These are phyloP conservation scores for Turnix velox DNA, from an alignment of 2,113 vertebrate species.

Conservation along the genomic window DNA sequence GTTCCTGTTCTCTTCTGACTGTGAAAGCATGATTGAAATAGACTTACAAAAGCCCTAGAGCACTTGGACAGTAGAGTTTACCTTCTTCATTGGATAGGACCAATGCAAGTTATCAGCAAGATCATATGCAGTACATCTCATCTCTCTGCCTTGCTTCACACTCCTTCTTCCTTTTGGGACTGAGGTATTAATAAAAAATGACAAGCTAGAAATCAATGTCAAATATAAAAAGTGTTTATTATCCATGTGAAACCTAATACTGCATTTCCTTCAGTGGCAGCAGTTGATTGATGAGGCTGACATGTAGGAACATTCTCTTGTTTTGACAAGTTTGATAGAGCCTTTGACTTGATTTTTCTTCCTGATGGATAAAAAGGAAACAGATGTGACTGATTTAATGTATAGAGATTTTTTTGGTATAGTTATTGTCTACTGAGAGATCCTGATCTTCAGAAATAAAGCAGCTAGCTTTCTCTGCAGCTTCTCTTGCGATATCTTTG, in stretches of 20 bases:
- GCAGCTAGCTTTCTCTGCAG: neutral
- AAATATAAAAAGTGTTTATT: conserved; percentile 26
- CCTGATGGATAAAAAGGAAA: neutral
- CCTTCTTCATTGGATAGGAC: neutral
- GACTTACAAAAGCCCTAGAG: neutral
- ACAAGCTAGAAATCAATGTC: neutral
- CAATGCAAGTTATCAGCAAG: neutral
- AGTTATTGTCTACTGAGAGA: neutral
- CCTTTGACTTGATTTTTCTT: conserved; percentile 22
- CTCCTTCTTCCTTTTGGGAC: neutral
- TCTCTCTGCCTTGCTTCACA: neutral
- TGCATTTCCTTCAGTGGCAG: neutral
- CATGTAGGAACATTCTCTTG: neutral
- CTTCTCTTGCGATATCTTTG: neutral
- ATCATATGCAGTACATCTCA: neutral
- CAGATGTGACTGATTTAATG: neutral
- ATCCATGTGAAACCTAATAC: neutral
- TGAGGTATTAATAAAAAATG: neutral
- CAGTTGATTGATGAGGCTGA: conserved; percentile 25
- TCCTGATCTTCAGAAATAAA: neutral
- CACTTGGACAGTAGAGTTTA: neutral
- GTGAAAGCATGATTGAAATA: neutral
- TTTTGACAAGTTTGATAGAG: conserved; percentile 35
- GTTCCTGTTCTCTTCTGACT: neutral
- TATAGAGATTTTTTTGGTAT: neutral